Base-by-base conservation (phyloP, 2,888 invertebrate species). In the Osedax fenrisi region DNA sequence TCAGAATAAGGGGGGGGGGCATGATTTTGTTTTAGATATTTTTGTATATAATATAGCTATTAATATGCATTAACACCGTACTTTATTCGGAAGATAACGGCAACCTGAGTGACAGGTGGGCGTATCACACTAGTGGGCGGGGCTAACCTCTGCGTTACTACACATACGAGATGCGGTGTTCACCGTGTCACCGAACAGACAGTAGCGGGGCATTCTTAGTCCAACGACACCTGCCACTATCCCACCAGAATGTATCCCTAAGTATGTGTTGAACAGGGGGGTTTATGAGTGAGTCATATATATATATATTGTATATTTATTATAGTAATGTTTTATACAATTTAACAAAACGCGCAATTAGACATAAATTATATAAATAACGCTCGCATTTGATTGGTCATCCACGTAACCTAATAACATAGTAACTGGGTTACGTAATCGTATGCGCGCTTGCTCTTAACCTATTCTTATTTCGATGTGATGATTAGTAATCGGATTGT, bases 181-280 rank as follows among this genome's bases (percentile, higher is more conserved):
- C 22, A 68, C 68, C 5, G 68, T 68, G 27, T 68, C 68, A 2
- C 68, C 68, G 27, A 76, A 74, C 27, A 76, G 73, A 26, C 74
- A 73, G 25, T 70, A 74, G 22, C 74, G 59, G 13, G 76, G 76
- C 74, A 76, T 68, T 68, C 27, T 73, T 2, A 74, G 26, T 1
- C 76, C 76, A 13, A 76, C 73, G 68, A 76, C 67, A 13, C 76
- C 76, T 1, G 75, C 72, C 27, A 76, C 76, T 21, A 72, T 74
- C 13, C 25, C 27, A 5, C 76, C 76, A 23, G 74, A 66, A 70
- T 76, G 76, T n/a, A 59, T 26, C 3, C 76, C 76, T 76, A 13
- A 13, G 67, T 41, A 17, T 10, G 5, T 41, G 41, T 41, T 41
- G 10, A 41, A 41, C 5, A 10, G 5, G 10, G 17, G 5, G 41